Evolutionary conservation across 2,113 vertebrate species (phyloP).

Genomic region (Apus apus): DNA sequence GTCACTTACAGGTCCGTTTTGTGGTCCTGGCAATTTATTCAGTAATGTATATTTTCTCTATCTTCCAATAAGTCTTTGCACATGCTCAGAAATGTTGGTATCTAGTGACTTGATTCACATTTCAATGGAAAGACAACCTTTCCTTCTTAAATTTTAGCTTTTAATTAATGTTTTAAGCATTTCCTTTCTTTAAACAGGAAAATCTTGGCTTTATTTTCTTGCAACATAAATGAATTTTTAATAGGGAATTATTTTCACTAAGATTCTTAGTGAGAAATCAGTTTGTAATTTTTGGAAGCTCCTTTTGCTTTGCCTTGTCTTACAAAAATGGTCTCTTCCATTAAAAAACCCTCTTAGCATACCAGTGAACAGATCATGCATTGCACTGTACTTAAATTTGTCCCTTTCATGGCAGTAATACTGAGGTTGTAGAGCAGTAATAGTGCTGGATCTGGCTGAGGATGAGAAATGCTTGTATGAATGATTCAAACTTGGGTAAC

Average conservation of each 20-base stretch:
- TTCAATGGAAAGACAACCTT: neutral
- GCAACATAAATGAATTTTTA: neutral
- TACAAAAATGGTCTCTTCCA: neutral
- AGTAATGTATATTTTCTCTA: neutral
- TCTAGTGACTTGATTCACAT: neutral
- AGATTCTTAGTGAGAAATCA: neutral
- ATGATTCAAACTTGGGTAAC: neutral
- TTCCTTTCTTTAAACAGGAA: neutral
- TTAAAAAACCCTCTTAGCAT: neutral
- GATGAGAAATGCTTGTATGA: neutral
- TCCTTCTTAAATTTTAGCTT: neutral
- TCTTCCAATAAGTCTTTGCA: neutral
- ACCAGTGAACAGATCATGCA: neutral
- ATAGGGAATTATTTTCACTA: neutral
- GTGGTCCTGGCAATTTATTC: neutral
- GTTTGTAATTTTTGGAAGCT: neutral
- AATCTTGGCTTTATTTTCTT: neutral
- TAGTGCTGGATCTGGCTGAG: neutral
- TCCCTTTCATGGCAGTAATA: too few species aligned
- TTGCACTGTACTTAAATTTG: neutral
- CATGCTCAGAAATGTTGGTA: neutral
- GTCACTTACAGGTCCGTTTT: neutral
- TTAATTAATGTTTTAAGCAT: neutral
- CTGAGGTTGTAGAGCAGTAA: neutral
- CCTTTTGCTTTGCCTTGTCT: neutral